Evolutionary conservation across 2,888 invertebrate species (phyloP), one percentile per base, ranked within the genome.

Genomic region (Parnassius mnemosyne): DNA sequence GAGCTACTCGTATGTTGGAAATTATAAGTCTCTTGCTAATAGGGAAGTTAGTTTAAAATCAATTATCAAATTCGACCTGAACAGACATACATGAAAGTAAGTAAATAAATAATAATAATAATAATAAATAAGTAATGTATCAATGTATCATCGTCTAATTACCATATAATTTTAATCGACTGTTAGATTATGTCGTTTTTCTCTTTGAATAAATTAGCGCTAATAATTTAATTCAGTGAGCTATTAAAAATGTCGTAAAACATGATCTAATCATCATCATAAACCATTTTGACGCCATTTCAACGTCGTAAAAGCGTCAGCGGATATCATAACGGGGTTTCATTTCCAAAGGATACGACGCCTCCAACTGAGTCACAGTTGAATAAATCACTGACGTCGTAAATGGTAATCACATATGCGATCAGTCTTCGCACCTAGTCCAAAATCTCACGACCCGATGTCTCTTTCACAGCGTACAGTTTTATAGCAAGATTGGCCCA

Each of bases 401-500:
- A 86, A 88, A 87, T 75, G 68, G 70, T 76, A 77, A 84, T 84
- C 79, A 77, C 76, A 71, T 72, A 71, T 71, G 80, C 76, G 81
- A 84, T 84, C 80, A 76, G 72, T 77, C 77, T 85, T 89, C 83
- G 79, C 88, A 87, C 87, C 81, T 84, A 78, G 80, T 78, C 79
- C 75, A 68, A 77, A 80, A 83, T 82, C 81, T 77, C 78, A 75
- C 70, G 71, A 69, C 68, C 75, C 76, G 81, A 84, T 83, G 86
- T 87, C 85, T 87, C 84, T 85, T 83, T 86, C 84, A 81, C 74
- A 78, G 79, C 74, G 78, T 75, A 79, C 78, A 77, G 73, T 80
- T 84, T 87, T 84, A 86, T 79, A 76, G 69, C 60, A 53, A 25
- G 20, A n/a, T n/a, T 70, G 77, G 77, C 60, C 3, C 64, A 79